Base-by-base conservation (phyloP, 2,888 invertebrate species). In the Harpalus rubripes region DNA sequence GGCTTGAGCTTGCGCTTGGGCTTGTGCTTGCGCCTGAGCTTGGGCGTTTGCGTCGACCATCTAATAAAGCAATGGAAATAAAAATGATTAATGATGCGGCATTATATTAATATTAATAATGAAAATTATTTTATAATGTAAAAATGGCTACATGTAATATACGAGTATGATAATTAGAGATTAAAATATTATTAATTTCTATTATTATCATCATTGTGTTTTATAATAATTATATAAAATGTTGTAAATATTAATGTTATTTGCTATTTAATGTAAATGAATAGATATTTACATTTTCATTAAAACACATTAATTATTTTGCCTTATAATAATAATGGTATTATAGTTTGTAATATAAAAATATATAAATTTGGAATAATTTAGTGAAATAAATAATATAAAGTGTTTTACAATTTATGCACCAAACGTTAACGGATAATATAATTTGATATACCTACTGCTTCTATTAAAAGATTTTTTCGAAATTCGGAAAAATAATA, bases 1-100 rank as follows among this genome's bases (percentile, higher is more conserved):
- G 58, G 88, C 90, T 85, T 90, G 90, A 0, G 89, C 90, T 87
- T 90, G 90, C 8, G 89, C 44, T 52, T 52, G 44, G 10, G 12
- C 44, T 10, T 52, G 44, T 1, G 89, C 88, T 86, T 90, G 90
- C 12, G 89, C 44, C 12, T 52, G 44, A 8, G 89, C 88, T 86
- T 90, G 90, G 10, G 89, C 90, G 85, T 90, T 90, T 0, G 89
- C 90, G 85, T 90, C 91, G 8, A 88, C 90, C 87, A 90, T 90
- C 85, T 87, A 86, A 18, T 0, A 16, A 32, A 32, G 32, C 32
- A 32, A 4, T 32, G 16, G 15, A 18, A 18, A 18, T 10, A 52
- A 10, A 12, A 12, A 12, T 52, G 7, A 52, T 52, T 52, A 12
- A 52, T 10, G 1, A 52, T 52, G 44, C 10, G 12, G 10, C 44